Percentiles rank a stretch among this genome's conserved stretches.
These are phyloP conservation scores for Parapsyche elsis DNA, from an alignment of 1,140 invertebrate species.

Conservation along the genomic window DNA sequence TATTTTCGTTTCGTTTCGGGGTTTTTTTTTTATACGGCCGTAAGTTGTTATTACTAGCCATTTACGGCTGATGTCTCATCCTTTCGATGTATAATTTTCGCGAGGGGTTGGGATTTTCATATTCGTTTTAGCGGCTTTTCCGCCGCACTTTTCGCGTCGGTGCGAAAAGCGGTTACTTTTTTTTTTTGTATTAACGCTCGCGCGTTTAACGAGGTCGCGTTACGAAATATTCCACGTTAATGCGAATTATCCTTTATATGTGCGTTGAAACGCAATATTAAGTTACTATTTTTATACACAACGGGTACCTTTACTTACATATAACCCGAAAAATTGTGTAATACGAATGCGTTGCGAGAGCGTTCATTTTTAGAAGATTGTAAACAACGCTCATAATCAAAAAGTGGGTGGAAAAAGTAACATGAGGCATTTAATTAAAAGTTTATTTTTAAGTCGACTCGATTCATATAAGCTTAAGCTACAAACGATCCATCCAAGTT, in stretches of 20 bases:
- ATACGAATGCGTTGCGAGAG: too few species aligned
- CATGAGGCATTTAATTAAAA: too few species aligned
- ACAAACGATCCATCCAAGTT: too few species aligned
- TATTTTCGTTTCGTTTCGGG: conserved; percentile 36
- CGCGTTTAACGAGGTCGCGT: conserved; percentile 18
- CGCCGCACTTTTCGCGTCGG: neutral
- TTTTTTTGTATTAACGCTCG: neutral
- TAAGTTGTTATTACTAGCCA: conserved; percentile 46
- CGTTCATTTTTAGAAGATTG: too few species aligned
- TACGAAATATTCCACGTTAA: conserved; percentile 8
- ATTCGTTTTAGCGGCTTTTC: conserved; percentile 4
- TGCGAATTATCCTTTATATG: conserved; percentile 28
- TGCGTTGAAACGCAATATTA: neutral
- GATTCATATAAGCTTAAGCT: too few species aligned
- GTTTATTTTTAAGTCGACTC: too few species aligned
- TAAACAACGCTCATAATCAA: too few species aligned
- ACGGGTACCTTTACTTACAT: too few species aligned
- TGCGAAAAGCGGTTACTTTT: neutral
- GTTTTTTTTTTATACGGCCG: conserved; percentile 21
- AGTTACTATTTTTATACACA: neutral
- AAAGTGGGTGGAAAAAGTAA: too few species aligned
- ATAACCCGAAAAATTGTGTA: too few species aligned
- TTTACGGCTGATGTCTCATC: conserved; percentile 34
- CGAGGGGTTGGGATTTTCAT: conserved; percentile 5
- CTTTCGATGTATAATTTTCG: conserved; percentile 39